A percentile compares a stretch with the other conserved stretches of the same genome.
phyloP scores from a whole-genome alignment of 2,888 invertebrate genomes.

The Apodemia hepburni region DNA sequence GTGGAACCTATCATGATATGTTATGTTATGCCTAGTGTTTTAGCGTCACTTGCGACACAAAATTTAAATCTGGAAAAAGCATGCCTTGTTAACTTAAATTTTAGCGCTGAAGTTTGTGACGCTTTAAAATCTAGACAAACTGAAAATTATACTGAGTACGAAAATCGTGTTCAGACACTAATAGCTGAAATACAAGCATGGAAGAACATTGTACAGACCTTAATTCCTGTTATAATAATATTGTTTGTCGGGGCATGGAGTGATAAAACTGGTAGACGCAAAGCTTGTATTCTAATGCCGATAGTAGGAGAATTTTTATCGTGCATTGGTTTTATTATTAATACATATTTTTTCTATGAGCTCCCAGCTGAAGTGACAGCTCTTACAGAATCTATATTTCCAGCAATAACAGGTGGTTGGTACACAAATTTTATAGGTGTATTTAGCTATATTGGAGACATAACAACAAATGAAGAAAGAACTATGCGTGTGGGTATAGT shows the following conservation, averaged over 20 bases:
- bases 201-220: conserved; percentile 91
- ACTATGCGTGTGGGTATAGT: conserved; percentile 92
- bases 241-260: conserved; percentile 92
- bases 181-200: conserved; percentile 90
- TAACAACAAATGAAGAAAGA: conserved; percentile 89
- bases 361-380: conserved; percentile 90
- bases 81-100: conserved; percentile 89
- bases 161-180: conserved; percentile 83
- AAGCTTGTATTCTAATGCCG: conserved; percentile 90
- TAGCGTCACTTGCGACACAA: conserved; percentile 88
- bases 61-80: conserved; percentile 92
- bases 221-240: conserved; percentile 89
- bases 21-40: conserved; percentile 82
- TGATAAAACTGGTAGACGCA: conserved; percentile 83
- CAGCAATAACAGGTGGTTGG: conserved; percentile 91
- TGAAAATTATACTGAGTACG: conserved; percentile 76
- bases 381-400: conserved; percentile 88
- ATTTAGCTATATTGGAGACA: conserved; percentile 93
- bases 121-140: conserved; percentile 87
- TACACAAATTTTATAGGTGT: conserved; percentile 93
- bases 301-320: conserved; percentile 89
- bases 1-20: conserved; percentile 82
- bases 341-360: conserved; percentile 88
- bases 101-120: conserved; percentile 85
- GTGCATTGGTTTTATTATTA: conserved; percentile 87